Base-by-base conservation (phyloP, 2,113 vertebrate species). In the Zosterops japonicus region DNA sequence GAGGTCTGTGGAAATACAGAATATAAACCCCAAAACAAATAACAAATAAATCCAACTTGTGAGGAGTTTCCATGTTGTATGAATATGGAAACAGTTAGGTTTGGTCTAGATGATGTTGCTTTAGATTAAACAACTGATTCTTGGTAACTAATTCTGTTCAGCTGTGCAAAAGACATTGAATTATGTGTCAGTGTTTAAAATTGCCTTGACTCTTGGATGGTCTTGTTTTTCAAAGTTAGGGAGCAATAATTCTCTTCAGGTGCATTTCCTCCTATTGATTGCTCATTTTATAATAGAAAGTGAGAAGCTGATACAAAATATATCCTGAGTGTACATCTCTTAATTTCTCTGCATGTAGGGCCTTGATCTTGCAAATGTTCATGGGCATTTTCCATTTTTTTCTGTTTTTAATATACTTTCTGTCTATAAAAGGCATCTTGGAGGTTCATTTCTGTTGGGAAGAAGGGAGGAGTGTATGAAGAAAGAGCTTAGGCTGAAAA, bases 1-100 rank as follows among this genome's bases (percentile, higher is more conserved):
- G 8, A 67, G 2, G 10, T 68, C 12, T 7, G 6, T 25, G 19
- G 12, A 53, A 83, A 46, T 8, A 71, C 6, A 36, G 29, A 28
- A 12, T 39, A 14, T 20, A 49, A 64, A 2, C 1, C 12, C 8
- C 8, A 12, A 46, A 27, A 9, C 22, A 47, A 46, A 28, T 21
- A 74, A 59, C 23, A 75, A 75, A 39, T 8, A 10, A 55, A 19
- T 0, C 2, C 1, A 55, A 9, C 13, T 46, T 31, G 4, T 46
- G 68, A 56, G 55, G 10, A 39, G 4, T 72, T 83, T 67, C n/a
- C 9, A 39, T 83, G 87, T 65, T 33, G 14, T 53, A 31, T 41
- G 25, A 16, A 14, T 36, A 35, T 6, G 27, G 20, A 42, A 71
- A 14, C 6, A 59, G 24, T 35, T 72, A 33, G 2, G 4, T 71